Evolutionary conservation across 2,888 invertebrate species (phyloP), one percentile per base, ranked within the genome.

Genomic region (Tricholauxania praeusta): DNA sequence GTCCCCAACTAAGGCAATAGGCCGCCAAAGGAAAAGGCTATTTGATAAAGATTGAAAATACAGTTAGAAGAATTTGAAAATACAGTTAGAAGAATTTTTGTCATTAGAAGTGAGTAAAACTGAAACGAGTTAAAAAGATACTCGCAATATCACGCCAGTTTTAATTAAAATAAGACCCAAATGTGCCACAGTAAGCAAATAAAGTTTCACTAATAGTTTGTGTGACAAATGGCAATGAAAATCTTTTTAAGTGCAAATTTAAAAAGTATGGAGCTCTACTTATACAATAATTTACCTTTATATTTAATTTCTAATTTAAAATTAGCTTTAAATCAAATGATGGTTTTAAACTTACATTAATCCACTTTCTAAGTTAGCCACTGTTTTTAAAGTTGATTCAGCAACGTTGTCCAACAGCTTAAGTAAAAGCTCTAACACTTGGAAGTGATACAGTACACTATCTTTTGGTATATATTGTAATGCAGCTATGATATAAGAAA

Each of bases 401-500:
- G 72, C 74, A 15, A 75, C 60, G 19, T 75, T 75, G 22, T 73
- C 57, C n/a, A 81, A 72, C 10, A 81, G 49, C 39, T 74, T 64
- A 49, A 78, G 68, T n/a, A 78, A 73, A 74, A 78, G 76, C 51
- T 78, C 73, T 66, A 81, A 67, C 28, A 80, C 59, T 8, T 75
- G 68, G 32, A 63, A 76, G 62, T 81, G 81, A 73, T 80, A 81
- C 32, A 79, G 74, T 28, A 72, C 59, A 12, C 76, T 72, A 2
- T 72, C 66, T 8, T 74, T 78, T 1, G 78, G 59, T 60, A 75
- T 77, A 66, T 77, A 76, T 72, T 80, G 79, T 22, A 81, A 72
- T 28, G 79, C 79, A 51, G 78, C 79, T 14, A 79, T 75, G 15
- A 81, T 78, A 19, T 80, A 81, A 14, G 80, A 77, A 48, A 80